A percentile compares a stretch with the other conserved stretches of the same genome.
phyloP scores from a whole-genome alignment of 2,797 vertebrate genomes.

The Champsocephalus gunnari region DNA sequence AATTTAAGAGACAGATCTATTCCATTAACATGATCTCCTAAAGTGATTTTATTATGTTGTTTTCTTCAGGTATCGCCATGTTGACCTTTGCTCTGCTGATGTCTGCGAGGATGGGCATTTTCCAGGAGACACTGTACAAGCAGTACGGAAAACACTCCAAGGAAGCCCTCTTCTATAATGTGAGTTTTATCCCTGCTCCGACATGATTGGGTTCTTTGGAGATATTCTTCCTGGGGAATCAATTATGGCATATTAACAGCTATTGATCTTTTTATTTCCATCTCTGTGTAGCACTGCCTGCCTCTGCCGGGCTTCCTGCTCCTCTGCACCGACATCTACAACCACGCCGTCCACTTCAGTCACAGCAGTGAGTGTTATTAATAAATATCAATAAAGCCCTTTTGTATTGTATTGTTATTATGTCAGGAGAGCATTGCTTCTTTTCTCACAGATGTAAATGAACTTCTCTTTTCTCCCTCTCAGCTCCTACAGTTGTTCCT shows the following conservation, averaged over 20 bases:
- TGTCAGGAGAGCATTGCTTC: neutral
- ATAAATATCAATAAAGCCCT: too few relatives aligned
- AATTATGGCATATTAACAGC: neutral
- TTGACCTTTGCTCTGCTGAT: slow-evolving; percentile 96
- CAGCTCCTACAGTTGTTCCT: slow-evolving; percentile 88
- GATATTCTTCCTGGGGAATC: neutral
- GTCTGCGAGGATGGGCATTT: slow-evolving; percentile 98
- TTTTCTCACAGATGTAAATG: neutral
- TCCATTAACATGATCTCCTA: neutral
- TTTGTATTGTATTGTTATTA: too few relatives aligned
- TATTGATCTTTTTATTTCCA: neutral
- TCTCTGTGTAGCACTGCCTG: slow-evolving; percentile 88
- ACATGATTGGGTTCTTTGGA: neutral
- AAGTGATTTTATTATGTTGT: neutral
- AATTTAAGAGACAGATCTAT: too few relatives aligned
- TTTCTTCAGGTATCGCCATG: slow-evolving; percentile 89
- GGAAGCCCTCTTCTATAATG: slow-evolving; percentile 97
- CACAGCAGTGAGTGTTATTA: slow-evolving; percentile 89
- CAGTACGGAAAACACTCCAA: slow-evolving; percentile 94
- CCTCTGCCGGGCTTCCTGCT: slow-evolving; percentile 96
- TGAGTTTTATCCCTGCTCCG: slow-evolving; percentile 74
- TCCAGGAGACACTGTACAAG: slow-evolving; percentile 95
- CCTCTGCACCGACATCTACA: slow-evolving; percentile 92
- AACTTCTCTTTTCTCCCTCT: slow-evolving; percentile 22
- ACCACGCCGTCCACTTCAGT: slow-evolving; percentile 89